phyloP scores from a whole-genome alignment of 2,888 invertebrate genomes.

The Drosophila longiperda region DNA sequence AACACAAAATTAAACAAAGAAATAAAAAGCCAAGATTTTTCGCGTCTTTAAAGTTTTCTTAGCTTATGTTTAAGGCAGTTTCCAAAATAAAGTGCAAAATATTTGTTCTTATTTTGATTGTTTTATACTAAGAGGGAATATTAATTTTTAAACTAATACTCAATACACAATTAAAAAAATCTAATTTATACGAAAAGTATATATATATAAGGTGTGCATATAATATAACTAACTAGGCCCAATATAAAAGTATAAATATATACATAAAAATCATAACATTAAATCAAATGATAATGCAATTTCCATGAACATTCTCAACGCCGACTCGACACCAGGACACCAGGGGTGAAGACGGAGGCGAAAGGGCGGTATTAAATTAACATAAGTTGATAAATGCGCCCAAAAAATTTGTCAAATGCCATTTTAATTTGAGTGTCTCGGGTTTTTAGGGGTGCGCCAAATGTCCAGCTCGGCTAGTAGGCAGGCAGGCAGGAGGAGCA shows the following conservation, averaged over 20 bases:
- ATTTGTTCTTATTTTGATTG: neutral
- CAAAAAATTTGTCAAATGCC: constrained; percentile 72
- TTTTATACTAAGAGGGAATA: neutral
- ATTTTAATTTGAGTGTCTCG: constrained; percentile 69
- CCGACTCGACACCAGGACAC: neutral
- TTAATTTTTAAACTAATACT: neutral
- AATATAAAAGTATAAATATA: neutral
- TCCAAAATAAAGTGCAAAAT: no score
- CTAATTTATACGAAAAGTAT: neutral
- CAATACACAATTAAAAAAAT: neutral
- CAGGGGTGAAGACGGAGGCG: neutral
- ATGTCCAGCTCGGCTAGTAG: constrained; percentile 6
- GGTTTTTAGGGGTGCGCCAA: constrained; percentile 50
- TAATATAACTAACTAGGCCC: neutral
- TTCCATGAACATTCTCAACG: constrained; percentile 28
- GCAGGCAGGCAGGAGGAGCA: neutral
- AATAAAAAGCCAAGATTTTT: neutral
- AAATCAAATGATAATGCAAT: constrained; percentile 57
- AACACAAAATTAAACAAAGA: no score
- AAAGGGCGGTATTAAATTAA: constrained; percentile 52
- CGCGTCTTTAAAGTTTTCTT: no score
- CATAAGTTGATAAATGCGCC: constrained; percentile 72
- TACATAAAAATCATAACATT: constrained; percentile 43
- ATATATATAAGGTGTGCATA: neutral
- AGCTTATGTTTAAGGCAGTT: no score